phyloP scores from a whole-genome alignment of 2,797 vertebrate genomes.

The Ctenopoma kingsleyae region DNA sequence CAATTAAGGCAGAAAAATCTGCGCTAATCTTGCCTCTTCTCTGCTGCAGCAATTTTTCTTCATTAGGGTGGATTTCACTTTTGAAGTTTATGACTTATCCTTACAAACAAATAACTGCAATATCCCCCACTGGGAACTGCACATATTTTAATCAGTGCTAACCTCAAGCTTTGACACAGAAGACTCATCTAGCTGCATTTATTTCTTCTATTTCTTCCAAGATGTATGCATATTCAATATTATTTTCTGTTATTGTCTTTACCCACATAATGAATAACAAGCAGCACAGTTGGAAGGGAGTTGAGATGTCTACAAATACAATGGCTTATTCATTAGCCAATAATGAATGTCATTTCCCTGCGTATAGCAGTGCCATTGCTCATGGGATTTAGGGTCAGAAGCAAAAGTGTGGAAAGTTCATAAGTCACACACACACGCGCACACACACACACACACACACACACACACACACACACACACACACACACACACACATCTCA shows the following conservation, averaged over 20 bases:
- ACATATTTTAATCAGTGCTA: slow-evolving; percentile 82
- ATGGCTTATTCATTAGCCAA: slow-evolving; percentile 38
- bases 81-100: slow-evolving; percentile 80
- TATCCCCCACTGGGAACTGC: slow-evolving; percentile 66
- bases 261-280: slow-evolving; percentile 69
- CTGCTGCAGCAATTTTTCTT: slow-evolving; percentile 70
- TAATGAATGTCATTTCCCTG: slow-evolving; percentile 4
- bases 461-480: no score
- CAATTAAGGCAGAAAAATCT: slow-evolving; percentile 71
- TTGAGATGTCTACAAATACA: slow-evolving; percentile 27
- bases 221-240: slow-evolving; percentile 78
- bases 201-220: slow-evolving; percentile 63
- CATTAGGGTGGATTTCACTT: slow-evolving; percentile 76
- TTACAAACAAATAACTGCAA: slow-evolving; percentile 82
- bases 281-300: slow-evolving; percentile 53
- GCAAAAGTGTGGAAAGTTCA: slow-evolving; percentile 11
- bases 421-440: neutral
- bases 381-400: neutral
- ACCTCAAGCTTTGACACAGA: slow-evolving; percentile 78
- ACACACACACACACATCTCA: neutral
- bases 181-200: slow-evolving; percentile 75
- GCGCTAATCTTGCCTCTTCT: slow-evolving; percentile 63
- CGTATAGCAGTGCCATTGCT: slow-evolving; percentile 8
- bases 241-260: slow-evolving; percentile 74
- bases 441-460: no score